Evolutionary conservation across 2,797 vertebrate species (phyloP), one percentile per base, ranked within the genome.

Genomic region (Parambassis ranga): DNA sequence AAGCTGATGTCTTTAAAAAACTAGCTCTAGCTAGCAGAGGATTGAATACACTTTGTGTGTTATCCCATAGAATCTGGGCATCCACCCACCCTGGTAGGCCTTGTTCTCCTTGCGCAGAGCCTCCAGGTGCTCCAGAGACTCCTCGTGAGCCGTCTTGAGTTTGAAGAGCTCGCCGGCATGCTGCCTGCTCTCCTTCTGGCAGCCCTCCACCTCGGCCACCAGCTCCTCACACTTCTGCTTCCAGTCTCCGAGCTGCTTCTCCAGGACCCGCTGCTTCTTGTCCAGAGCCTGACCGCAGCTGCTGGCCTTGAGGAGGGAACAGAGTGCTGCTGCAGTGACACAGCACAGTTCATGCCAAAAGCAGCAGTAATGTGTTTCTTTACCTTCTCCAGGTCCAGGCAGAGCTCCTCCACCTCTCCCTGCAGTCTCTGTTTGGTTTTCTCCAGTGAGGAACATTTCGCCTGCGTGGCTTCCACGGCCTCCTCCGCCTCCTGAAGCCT

Each of bases 351-450:
- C 2, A 7, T 4, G 30, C 10, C 22, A 11, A 5, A n/a, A 0
- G 23, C 10, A 16, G 5, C 19, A 5, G 1, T n/a, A 15, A 24
- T 3, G 10, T 2, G 15, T 22, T 0, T 19, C 18, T 58, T 26
- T 78, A 94, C 93, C 92, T 94, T 93, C 77, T 94, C 93, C 65
- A 94, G 83, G 75, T 94, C 93, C 70, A 92, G 79, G 72, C 92
- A 90, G 35, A 94, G 90, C 42, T 94, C 93, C 74, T 94, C 93
- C 81, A 94, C 90, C 64, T 94, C 93, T 1, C 84, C 90, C 71
- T 94, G 93, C 32, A 94, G 77, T 61, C 92, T 87, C 83, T 94
- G 93, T 24, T 92, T 94, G 64, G 87, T 92, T 71, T 94, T 94
- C 79, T 94, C 93, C 81, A 94, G 81, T 2, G 91, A 92, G 14